Conservation (phyloP, 2,113 vertebrate species). For the Aspiorhynchus laticeps region DNA sequence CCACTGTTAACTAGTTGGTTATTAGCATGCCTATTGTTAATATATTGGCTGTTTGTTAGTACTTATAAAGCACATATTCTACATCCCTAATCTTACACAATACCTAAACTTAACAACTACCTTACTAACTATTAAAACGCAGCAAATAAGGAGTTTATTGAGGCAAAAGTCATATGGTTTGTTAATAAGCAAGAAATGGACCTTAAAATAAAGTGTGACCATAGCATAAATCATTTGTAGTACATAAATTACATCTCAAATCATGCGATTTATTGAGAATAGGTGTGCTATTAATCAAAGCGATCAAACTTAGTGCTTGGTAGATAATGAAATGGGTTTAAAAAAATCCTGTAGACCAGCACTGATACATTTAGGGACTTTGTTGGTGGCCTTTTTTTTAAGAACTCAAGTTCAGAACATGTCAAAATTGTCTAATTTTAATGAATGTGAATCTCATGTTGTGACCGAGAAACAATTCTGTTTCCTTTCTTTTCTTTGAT, state of each 20-base stretch:
- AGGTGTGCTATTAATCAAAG: neutral
- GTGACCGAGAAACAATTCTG: neutral
- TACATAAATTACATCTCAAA: neutral
- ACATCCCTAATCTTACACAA: too few relatives aligned
- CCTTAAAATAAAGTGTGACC: too few relatives aligned
- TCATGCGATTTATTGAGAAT: neutral
- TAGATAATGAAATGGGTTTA: neutral
- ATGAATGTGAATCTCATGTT: constrained; percentile 8
- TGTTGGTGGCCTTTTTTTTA: neutral
- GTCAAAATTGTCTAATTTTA: neutral
- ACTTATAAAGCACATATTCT: too few relatives aligned
- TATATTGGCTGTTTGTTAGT: too few relatives aligned
- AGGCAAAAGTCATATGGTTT: too few relatives aligned
- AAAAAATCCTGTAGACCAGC: neutral
- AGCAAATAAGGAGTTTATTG: too few relatives aligned
- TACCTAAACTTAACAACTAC: too few relatives aligned
- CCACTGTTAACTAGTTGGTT: too few relatives aligned
- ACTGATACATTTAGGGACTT: neutral
- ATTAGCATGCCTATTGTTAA: too few relatives aligned
- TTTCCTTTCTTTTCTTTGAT: neutral
- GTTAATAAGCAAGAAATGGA: too few relatives aligned
- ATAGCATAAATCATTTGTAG: neutral
- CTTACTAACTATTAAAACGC: too few relatives aligned
- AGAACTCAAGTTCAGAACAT: neutral
- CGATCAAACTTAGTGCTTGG: neutral